Base-by-base conservation (phyloP, 2,888 invertebrate genomes). In the Hemicrepidius hirtus region DNA sequence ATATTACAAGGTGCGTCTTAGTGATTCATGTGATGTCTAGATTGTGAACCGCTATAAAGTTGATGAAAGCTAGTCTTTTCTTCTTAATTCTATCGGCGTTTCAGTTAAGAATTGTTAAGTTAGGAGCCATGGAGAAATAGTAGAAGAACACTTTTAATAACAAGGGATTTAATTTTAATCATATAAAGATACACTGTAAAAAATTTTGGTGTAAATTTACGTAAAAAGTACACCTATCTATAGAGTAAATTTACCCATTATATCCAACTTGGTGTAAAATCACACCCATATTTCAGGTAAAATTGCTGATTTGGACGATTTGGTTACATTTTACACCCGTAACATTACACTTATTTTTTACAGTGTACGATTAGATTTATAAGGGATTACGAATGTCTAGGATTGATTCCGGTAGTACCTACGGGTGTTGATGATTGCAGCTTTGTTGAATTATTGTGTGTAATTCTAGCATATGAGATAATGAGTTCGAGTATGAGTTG, bases 81-180 rank as follows among this genome's bases (percentile, higher is more conserved):
- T n/a, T n/a, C n/a, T 40, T 40, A n/a, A 6, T 40, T 40, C 10
- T 3, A 40, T 40, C 40, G 40, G 40, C 40, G 10, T 40, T 40
- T 10, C 40, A 40, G 10, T 40, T 40, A 40, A 40, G 13, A 10
- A 40, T 40, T 40, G 40, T 40, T 40, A 40, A 13, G 10, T 40
- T 40, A 40, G 40, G 40, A 40, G 40, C 40, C 40, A 28, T 28
- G 3, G 28, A 28, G 28, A 40, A 40, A 40, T 40, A 40, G 40
- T 3, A 10, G 40, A 40, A 40, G 28, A 40, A 40, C 40, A 40
- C 5, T 40, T 3, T 40, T 40, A 13, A 40, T 40, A 40, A 40
- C 40, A 40, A 40, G 3, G 40, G 3, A 40, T 40, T 40, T 40
- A 40, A 10, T 40, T 40, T 40, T 40, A n/a, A n/a, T n/a, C n/a